A percentile compares a stretch with the other conserved stretches of the same genome.
Conservation (phyloP, 2,113 vertebrate genomes). For the Sphaerodactylus townsendi region DNA sequence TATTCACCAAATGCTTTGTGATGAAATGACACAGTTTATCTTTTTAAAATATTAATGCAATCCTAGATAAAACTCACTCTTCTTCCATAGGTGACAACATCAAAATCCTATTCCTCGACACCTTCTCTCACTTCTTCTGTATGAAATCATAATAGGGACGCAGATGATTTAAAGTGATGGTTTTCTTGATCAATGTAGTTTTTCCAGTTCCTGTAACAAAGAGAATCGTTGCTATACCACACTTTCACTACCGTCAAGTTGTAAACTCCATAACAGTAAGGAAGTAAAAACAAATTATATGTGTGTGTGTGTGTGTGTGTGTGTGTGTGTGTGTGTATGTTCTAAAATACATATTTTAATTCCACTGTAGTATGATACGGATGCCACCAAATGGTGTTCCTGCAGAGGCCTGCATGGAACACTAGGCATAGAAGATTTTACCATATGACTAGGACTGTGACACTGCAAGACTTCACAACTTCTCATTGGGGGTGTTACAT, state of each 20-base stretch:
- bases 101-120: constrained; percentile 90
- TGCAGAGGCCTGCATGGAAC: neutral
- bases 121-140: constrained; percentile 91
- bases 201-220: constrained; percentile 89
- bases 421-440: neutral
- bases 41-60: constrained; percentile 72
- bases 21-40: neutral
- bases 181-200: constrained; percentile 92
- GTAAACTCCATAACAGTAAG: neutral
- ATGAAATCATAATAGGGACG: constrained; percentile 87
- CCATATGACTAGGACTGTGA: neutral
- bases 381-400: neutral
- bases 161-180: constrained; percentile 78
- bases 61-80: constrained; percentile 87
- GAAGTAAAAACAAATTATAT: accelerated
- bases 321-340: no score
- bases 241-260: neutral
- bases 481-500: no score
- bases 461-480: neutral
- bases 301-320: no score
- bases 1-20: neutral
- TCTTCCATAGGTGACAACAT: constrained; percentile 90
- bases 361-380: neutral
- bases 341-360: neutral
- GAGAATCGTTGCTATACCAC: neutral